Conservation (phyloP, 2,888 invertebrate species). For the Camptogramma bilineatum region DNA sequence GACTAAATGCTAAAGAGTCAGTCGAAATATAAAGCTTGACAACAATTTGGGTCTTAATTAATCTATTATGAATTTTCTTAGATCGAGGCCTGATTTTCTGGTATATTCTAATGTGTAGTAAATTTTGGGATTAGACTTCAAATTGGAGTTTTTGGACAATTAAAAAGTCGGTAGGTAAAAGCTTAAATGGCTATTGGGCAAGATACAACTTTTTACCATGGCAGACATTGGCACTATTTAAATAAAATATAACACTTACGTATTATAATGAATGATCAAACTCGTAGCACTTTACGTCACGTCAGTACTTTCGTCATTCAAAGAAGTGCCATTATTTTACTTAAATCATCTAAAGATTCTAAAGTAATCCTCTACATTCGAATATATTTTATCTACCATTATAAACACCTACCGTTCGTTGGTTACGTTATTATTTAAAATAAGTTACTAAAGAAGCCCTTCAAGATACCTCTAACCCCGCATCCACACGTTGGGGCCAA, state of each 20-base stretch:
- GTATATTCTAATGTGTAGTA: background rate
- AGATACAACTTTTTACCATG: slow-evolving; percentile 1
- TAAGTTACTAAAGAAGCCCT: background rate
- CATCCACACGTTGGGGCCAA: no score
- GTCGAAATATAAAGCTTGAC: background rate
- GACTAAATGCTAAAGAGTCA: background rate
- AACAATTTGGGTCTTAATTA: background rate
- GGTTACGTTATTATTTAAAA: background rate
- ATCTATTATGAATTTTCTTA: no score
- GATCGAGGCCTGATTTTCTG: background rate
- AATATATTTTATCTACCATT: background rate
- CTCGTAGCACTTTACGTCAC: no score
- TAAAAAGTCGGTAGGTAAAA: background rate
- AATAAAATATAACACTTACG: background rate
- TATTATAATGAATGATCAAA: no score
- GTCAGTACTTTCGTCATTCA: no score
- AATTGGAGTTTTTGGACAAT: background rate
- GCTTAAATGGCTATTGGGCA: background rate
- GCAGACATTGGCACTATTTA: slow-evolving; percentile 11
- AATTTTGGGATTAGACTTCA: no score
- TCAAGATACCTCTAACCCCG: background rate
- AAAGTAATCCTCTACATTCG: background rate
- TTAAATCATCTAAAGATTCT: no score
- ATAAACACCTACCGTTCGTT: background rate
- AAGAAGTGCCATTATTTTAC: background rate